Conservation (phyloP, 1,140 invertebrate genomes). For the Schmidtea mediterranea region DNA sequence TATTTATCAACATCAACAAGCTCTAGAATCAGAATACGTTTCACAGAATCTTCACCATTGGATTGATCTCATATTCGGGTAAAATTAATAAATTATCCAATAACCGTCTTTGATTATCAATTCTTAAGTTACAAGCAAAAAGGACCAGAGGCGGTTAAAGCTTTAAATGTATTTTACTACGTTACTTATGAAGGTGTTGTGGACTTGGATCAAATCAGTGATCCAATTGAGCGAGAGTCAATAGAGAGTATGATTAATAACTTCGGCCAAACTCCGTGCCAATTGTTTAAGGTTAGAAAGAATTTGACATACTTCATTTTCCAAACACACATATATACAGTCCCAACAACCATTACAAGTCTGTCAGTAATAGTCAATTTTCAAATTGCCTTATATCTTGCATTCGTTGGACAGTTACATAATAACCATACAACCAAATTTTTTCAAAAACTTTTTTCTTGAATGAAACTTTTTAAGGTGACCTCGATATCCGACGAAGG, state of each 20-base stretch:
- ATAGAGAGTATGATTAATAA: constrained; percentile 98
- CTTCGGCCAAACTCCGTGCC: constrained; percentile 79
- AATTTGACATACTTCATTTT: too few relatives aligned
- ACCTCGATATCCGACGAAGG: too few relatives aligned
- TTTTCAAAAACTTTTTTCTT: too few relatives aligned
- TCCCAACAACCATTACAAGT: too few relatives aligned
- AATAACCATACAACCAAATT: too few relatives aligned
- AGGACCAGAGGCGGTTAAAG: constrained; percentile 51
- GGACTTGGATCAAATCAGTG: constrained; percentile 91
- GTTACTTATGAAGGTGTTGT: constrained; percentile 97
- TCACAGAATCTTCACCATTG: constrained; percentile 87
- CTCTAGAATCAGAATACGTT: constrained; percentile 83
- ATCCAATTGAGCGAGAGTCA: constrained; percentile 88
- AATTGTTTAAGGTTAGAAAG: neutral
- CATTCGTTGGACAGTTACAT: too few relatives aligned
- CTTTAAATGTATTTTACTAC: constrained; percentile 89
- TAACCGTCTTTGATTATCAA: too few relatives aligned
- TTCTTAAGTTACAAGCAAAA: constrained; percentile 51
- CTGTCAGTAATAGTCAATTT: too few relatives aligned
- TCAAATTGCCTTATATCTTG: too few relatives aligned
- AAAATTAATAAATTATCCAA: neutral
- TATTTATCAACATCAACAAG: constrained; percentile 43
- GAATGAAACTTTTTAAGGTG: too few relatives aligned
- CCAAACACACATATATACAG: too few relatives aligned
- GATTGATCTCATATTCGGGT: constrained; percentile 94